Evolutionary conservation across 2,113 vertebrate species (phyloP), one percentile per base, ranked within the genome.

Genomic region (Poeciliopsis occidentalis): DNA sequence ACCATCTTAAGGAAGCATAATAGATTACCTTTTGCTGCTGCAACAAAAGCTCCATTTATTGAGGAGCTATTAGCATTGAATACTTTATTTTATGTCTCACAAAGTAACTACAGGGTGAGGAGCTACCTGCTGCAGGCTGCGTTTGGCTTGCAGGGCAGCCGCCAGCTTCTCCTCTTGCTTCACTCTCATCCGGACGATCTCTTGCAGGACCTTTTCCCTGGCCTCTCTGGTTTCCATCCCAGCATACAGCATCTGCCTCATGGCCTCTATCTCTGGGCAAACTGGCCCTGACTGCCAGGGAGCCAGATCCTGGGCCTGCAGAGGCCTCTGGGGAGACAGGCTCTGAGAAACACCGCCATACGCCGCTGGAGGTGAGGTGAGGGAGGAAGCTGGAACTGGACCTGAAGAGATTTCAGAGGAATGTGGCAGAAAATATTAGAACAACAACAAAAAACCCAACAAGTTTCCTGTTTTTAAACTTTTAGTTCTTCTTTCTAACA

Each of bases 151-250:
- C 81, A 98, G 89, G n/a, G 98, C 97, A 0, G 95, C 94, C 0
- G 94, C 95, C 26, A 99, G 94, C 86, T 97, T 98, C 83, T 99
- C 97, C 83, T 98, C 97, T 87, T 99, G 98, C 89, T 97, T 98
- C 76, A 98, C 95, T 13, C 96, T 92, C 96, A 99, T 97, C 85
- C 96, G 96, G 66, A 98, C 93, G 32, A 99, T 96, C 91, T 98
- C 98, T 39, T 99, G 97, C 75, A 99, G 95, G 89, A 99, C 95
- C 88, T 96, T 97, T 87, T 99, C 97, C 91, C 97, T 95, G 80
- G 97, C 95, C 92, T 99, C 98, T 92, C 95, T 96, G 30, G 95
- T 96, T 75, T 97, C 97, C 77, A 97, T 92, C 78, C 97, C 97
- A 0, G 95, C 93, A 67, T 96, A 96, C 83, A 99, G 92, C 76